Base-by-base conservation (phyloP, 2,797 vertebrate species). In the Danio jaintianensis region DNA sequence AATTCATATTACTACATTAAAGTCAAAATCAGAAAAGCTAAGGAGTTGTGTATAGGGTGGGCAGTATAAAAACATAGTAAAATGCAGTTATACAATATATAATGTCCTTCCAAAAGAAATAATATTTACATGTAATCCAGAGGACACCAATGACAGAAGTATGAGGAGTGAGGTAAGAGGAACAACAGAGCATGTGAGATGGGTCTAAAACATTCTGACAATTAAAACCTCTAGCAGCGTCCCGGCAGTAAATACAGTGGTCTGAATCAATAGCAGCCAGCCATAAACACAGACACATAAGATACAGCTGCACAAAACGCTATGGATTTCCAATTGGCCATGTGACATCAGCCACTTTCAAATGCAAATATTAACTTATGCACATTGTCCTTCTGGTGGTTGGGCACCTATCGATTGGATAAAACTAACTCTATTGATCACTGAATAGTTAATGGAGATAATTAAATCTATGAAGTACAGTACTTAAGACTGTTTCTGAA, bases 281-380 rank as follows among this genome's bases (percentile, higher is more conserved):
- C 89, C 90, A 92, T 91, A 90, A 92, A 91, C 88, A 91, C 87
- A 92, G 94, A 93, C 93, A 91, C 92, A 92, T 94, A 92, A 94
- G 94, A 94, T 93, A 94, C 92, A 90, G 90, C 91, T 83, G 86
- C 90, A 93, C 93, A 93, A 93, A 94, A 93, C 91, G 91, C 90
- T 94, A 95, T 94, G 88, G 94, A 95, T 95, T 95, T 94, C 92
- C 92, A 91, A 94, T 93, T 86, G 81, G 90, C 88, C 90, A 92
- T 89, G 90, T 94, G 93, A 93, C 90, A 92, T 86, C 81, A 83
- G 84, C 90, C 91, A 90, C 92, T 94, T 94, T 94, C 92, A 94
- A 95, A 94, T 94, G 93, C 93, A 94, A 94, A 94, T 92, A 93
- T 92, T 88, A 94, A 93, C 92, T 94, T 91, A 91, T 92, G 92